These are phyloP conservation scores for Lates japonicus DNA, from an alignment of 2,797 vertebrate genomes.

Conservation along the genomic window DNA sequence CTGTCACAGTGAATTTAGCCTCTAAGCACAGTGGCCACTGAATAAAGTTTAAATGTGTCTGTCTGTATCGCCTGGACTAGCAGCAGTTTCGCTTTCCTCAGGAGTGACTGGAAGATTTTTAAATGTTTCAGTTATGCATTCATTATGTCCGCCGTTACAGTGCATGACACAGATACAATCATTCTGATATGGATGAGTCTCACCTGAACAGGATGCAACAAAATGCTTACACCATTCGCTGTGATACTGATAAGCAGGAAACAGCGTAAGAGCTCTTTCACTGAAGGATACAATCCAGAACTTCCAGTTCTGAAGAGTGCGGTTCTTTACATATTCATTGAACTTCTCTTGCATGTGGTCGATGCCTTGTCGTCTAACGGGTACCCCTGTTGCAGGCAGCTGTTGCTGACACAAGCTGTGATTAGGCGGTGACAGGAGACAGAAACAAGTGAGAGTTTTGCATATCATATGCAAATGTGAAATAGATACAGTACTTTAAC, in stretches of 20 bases:
- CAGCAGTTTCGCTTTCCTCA: neutral
- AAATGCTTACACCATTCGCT: neutral
- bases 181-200: neutral
- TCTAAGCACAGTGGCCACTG: neutral
- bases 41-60: neutral
- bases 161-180: neutral
- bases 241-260: neutral
- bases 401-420: conserved; percentile 93
- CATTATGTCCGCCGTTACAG: neutral
- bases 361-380: conserved; percentile 85
- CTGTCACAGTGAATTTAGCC: neutral
- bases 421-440: conserved; percentile 6
- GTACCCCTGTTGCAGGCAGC: conserved; percentile 93
- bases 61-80: neutral
- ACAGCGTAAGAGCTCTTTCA: neutral
- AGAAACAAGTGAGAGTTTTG: neutral
- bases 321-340: conserved; percentile 92
- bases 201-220: neutral
- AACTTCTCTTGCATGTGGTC: conserved; percentile 92
- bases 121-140: neutral
- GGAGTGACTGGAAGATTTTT: neutral
- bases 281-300: conserved; percentile 99
- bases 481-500: conserved; percentile 6
- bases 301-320: conserved; percentile 97
- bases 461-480: neutral